Percentiles rank a stretch among this genome's conserved stretches.
Conservation (phyloP, 2,797 vertebrate species). For the Morus bassanus region DNA sequence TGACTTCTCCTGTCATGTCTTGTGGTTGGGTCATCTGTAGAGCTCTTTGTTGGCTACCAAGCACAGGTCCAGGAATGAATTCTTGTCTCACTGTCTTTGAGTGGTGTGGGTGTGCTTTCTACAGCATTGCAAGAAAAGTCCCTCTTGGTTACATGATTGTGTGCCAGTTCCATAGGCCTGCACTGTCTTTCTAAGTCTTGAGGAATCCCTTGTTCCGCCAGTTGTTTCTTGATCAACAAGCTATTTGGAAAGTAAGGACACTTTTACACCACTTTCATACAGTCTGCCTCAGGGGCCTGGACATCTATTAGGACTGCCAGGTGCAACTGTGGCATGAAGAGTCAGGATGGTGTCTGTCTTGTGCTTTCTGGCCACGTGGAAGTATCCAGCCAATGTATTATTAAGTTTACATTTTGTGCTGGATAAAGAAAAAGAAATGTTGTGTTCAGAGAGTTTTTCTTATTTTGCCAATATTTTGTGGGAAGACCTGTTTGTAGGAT, state of each 20-base stretch:
- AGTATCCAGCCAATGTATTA: not conserved
- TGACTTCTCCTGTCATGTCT: not conserved
- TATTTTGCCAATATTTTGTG: not conserved
- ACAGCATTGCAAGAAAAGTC: not conserved
- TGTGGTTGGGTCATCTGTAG: not conserved
- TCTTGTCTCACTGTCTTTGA: not conserved
- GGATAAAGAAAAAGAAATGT: not conserved
- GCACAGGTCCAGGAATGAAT: not conserved
- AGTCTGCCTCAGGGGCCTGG: not conserved
- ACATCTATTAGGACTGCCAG: not conserved
- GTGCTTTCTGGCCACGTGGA: not conserved
- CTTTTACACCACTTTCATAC: not conserved
- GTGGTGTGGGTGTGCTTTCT: not conserved
- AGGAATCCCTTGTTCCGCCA: not conserved
- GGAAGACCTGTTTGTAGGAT: not conserved
- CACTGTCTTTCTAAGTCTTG: not conserved
- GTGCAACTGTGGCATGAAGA: not conserved
- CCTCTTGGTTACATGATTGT: fast-evolving
- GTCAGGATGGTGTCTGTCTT: not conserved
- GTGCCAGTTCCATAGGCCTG: not conserved
- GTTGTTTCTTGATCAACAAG: not conserved
- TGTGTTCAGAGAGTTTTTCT: not conserved
- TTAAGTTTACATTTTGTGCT: not conserved
- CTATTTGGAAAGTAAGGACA: not conserved
- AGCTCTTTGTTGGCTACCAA: not conserved